Evolutionary conservation across 2,888 invertebrate species (phyloP).

Genomic region (Resseliella maxima): DNA sequence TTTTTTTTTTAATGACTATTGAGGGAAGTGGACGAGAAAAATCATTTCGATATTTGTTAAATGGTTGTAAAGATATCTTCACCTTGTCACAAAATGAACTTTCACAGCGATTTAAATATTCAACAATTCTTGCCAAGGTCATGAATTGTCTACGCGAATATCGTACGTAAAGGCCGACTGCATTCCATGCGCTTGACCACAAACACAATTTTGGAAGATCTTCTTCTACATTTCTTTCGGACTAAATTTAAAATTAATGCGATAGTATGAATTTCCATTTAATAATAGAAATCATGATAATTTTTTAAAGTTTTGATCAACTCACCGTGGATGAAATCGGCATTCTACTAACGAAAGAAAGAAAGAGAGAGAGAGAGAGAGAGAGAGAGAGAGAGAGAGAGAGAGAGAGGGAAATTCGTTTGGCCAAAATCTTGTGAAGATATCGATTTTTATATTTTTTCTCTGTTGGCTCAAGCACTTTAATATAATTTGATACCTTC

Average conservation of each 20-base stretch:
- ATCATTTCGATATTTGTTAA: conserved; percentile 41
- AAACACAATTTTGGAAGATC: conserved; percentile 11
- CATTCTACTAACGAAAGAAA: too few species aligned
- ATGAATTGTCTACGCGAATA: conserved; percentile 2
- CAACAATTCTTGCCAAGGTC: not conserved
- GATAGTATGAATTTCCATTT: not conserved
- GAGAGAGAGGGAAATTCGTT: too few species aligned
- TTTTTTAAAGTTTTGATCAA: conserved; percentile 13
- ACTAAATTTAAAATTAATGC: conserved; percentile 18
- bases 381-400: too few species aligned
- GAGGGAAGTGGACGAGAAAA: conserved; percentile 35
- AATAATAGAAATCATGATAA: not conserved
- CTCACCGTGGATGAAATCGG: not conserved
- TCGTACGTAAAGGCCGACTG: not conserved
- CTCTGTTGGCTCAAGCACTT: too few species aligned
- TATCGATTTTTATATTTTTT: too few species aligned
- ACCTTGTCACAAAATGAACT: conserved; percentile 28
- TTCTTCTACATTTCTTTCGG: conserved; percentile 18
- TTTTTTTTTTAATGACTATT: conserved; percentile 1
- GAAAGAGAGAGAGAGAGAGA: too few species aligned
- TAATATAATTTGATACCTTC: not conserved
- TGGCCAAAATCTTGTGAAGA: too few species aligned
- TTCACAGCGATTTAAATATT: conserved; percentile 40
- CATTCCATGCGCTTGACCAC: conserved; percentile 18
- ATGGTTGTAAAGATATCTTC: conserved; percentile 41